Percentiles rank a stretch among this genome's conserved stretches.
phyloP scores from a whole-genome alignment of 2,888 invertebrate species.

The Mycogona germanica region DNA sequence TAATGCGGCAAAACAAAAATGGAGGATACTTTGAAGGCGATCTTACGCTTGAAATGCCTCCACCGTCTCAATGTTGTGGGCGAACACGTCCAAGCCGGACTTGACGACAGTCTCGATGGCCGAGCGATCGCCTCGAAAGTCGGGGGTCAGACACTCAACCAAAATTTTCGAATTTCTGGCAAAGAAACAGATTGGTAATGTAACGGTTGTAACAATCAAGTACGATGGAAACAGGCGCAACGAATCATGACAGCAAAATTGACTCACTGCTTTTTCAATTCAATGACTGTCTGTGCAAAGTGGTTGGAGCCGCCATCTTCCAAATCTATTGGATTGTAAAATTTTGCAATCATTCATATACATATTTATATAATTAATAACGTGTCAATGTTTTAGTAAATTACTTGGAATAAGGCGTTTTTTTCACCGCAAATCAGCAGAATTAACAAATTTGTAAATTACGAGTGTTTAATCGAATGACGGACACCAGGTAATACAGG shows the following conservation, averaged over 20 bases:
- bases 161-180: constrained; percentile 62
- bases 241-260: not conserved
- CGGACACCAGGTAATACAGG: too few species aligned
- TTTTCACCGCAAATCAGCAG: too few species aligned
- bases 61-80: constrained; percentile 98
- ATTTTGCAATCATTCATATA: too few species aligned
- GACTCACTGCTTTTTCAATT: constrained; percentile 64
- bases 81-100: constrained; percentile 88
- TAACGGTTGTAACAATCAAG: too few species aligned
- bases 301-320: constrained; percentile 88
- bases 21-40: constrained; percentile 4
- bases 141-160: constrained; percentile 94
- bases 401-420: too few species aligned
- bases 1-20: too few species aligned
- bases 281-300: constrained; percentile 79
- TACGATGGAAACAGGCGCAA: too few species aligned
- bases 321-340: too few species aligned
- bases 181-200: not conserved
- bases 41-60: constrained; percentile 62
- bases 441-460: too few species aligned
- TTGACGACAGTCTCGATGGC: constrained; percentile 60
- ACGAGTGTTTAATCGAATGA: too few species aligned
- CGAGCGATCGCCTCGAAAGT: constrained; percentile 72
- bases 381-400: too few species aligned
- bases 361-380: too few species aligned